Base-by-base conservation (phyloP, 2,113 vertebrate species). In the Esox niger region DNA sequence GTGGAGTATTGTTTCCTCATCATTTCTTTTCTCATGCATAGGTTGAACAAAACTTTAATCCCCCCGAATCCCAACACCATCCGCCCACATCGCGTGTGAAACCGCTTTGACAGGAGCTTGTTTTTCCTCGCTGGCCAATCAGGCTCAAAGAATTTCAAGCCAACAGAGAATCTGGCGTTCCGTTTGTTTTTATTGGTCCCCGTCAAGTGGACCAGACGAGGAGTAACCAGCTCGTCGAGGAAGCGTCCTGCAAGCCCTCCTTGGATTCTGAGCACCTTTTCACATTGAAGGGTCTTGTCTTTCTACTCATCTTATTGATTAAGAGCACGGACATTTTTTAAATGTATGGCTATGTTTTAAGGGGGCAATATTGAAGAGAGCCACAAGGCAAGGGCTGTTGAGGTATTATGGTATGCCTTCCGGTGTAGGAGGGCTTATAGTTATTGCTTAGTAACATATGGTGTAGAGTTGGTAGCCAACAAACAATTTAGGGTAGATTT, bases 341-440 rank as follows among this genome's bases (percentile, higher is more conserved):
- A n/a, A n/a, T n/a, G n/a, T n/a, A n/a, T n/a, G n/a, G n/a, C n/a
- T n/a, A n/a, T n/a, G 71, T 70, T 87, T 81, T 77, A 76, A 76
- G 70, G 58, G 81, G 69, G 62, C 25, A 3, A 73, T 38, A 11
- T 29, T 15, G 35, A 7, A 29, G n/a, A 31, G 58, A 77, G 82
- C 77, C 69, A 84, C 79, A 82, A 80, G 76, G 75, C 82, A 84
- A 72, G 83, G 74, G 77, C 82, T 83, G 81, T 84, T 83, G 85
- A 81, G 43, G 38, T 56, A 21, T 58, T 33, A 9, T 30, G 49
- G 66, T 8, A n/a, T 27, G 32, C 15, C 29, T 6, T 29, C 43
- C 3, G 17, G 29, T 15, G 29, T 23, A 15, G 2, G 0, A 35
- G 15, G 52, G 78, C 71, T 76, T 49, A 77, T 62, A 25, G 4